Evolutionary conservation across 2,797 vertebrate species (phyloP).

Genomic region (Mormyrus proboscirostris): DNA sequence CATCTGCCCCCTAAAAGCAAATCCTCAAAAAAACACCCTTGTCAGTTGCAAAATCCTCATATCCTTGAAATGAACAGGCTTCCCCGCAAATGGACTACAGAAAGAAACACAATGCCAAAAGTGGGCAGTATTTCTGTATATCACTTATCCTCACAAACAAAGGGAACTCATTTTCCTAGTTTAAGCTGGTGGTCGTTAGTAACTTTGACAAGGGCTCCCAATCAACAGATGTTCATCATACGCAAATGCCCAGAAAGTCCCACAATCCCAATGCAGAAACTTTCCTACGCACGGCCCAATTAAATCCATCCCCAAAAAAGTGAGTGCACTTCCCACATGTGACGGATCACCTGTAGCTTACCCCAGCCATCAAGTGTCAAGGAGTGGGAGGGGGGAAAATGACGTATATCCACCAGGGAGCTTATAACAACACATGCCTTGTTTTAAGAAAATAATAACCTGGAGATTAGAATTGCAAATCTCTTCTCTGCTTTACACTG

Average conservation of each 20-base stretch:
- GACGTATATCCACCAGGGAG: background rate
- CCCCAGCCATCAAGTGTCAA: background rate
- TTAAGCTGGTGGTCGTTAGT: background rate
- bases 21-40: background rate
- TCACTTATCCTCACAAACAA: background rate
- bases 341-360: background rate
- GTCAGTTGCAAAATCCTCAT: background rate
- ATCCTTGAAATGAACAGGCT: background rate
- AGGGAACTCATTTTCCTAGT: background rate
- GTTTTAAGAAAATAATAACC: slow-evolving; percentile 23
- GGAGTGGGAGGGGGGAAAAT: background rate
- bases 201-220: background rate
- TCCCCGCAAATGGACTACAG: background rate
- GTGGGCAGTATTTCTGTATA: background rate
- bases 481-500: slow-evolving; percentile 49
- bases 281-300: background rate
- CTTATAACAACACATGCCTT: slow-evolving; percentile 15
- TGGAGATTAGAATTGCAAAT: slow-evolving; percentile 35
- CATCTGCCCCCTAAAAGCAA: background rate
- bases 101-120: background rate
- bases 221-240: background rate
- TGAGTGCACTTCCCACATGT: background rate
- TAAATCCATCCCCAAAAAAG: background rate
- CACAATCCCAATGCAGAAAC: background rate
- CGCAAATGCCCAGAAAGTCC: background rate